Percentiles rank a stretch among this genome's conserved stretches.
phyloP scores from a whole-genome alignment of 2,797 vertebrate genomes.

The Catharus ustulatus region DNA sequence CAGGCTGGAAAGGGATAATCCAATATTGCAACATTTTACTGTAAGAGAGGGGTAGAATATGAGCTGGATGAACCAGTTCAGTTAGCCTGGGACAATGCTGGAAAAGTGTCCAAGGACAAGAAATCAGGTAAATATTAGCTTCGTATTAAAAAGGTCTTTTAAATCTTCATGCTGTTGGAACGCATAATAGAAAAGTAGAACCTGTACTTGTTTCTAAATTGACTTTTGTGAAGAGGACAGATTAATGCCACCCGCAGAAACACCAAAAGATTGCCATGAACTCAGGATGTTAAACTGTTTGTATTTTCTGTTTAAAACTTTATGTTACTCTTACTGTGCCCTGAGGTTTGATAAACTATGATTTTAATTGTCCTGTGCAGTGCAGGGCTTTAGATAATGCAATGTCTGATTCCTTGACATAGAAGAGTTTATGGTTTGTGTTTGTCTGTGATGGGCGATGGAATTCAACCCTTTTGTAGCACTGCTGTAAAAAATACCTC shows the following conservation, averaged over 20 bases:
- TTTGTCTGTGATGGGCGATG: background rate
- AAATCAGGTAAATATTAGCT: background rate
- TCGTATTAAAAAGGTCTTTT: background rate
- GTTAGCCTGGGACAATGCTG: background rate
- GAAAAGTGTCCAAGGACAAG: background rate
- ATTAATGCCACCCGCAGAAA: background rate
- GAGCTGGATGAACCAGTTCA: background rate
- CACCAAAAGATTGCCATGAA: background rate
- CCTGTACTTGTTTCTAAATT: background rate
- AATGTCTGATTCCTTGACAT: background rate
- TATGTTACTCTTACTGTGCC: background rate
- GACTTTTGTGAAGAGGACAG: background rate
- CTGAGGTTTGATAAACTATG: slow-evolving; percentile 17
- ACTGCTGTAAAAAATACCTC: background rate
- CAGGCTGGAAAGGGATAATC: background rate
- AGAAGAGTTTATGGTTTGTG: background rate
- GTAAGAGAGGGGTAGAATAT: background rate
- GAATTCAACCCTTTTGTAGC: background rate
- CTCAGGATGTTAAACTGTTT: background rate
- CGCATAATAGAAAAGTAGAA: background rate
- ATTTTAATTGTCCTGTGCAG: slow-evolving; percentile 12
- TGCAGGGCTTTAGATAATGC: slow-evolving; percentile 10
- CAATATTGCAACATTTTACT: background rate
- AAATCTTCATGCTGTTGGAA: background rate
- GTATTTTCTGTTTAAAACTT: slow-evolving; percentile 38